These are phyloP conservation scores for Clitarchus hookeri DNA, from an alignment of 2,888 invertebrate species.

Conservation along the genomic window DNA sequence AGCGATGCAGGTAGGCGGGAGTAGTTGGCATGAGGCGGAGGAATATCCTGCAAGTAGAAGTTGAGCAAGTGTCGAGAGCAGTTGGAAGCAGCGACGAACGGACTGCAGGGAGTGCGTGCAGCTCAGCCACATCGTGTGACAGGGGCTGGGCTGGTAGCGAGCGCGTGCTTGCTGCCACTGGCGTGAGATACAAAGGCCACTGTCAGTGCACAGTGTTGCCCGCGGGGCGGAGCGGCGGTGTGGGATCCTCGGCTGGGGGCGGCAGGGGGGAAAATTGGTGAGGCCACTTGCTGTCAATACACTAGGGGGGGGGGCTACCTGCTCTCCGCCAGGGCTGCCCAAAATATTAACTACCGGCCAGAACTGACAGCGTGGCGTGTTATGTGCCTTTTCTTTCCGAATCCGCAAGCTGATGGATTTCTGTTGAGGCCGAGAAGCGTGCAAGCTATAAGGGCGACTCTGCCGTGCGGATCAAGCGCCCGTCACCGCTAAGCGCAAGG, in stretches of 20 bases:
- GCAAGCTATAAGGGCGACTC: too few relatives aligned
- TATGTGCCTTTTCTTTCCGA: too few relatives aligned
- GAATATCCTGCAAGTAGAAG: too few relatives aligned
- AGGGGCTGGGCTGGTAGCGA: neutral
- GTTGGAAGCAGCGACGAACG: too few relatives aligned
- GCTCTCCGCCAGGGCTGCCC: neutral
- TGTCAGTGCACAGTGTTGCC: neutral
- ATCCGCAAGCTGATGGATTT: too few relatives aligned
- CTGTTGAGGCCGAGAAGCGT: too few relatives aligned
- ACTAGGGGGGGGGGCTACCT: neutral
- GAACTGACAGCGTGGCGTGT: neutral
- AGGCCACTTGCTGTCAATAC: constrained; percentile 10
- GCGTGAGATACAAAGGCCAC: neutral
- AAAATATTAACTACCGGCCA: neutral
- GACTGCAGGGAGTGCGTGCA: too few relatives aligned
- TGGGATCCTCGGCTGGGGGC: neutral
- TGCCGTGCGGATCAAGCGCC: too few relatives aligned
- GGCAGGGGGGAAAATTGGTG: neutral
- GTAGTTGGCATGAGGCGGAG: too few relatives aligned
- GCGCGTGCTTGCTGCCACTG: neutral
- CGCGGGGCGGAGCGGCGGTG: neutral
- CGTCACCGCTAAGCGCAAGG: too few relatives aligned
- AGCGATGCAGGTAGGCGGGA: too few relatives aligned
- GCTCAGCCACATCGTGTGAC: neutral
- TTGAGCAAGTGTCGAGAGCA: too few relatives aligned